Percentiles rank a stretch among this genome's conserved stretches.
phyloP scores from a whole-genome alignment of 1,140 invertebrate genomes.

The Drosophila arizonae region DNA sequence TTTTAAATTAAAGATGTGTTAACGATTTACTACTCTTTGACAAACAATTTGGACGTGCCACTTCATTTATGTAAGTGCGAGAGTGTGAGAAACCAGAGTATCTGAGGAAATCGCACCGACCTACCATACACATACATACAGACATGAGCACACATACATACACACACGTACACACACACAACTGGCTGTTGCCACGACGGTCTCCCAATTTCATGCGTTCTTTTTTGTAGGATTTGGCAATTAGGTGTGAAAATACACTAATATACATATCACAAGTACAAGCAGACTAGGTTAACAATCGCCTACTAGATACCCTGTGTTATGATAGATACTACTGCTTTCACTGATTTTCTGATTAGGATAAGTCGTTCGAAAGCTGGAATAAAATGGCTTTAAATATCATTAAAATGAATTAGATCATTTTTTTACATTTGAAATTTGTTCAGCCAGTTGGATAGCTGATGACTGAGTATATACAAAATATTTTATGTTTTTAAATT shows the following conservation, averaged over 20 bases:
- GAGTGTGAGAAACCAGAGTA: constrained; percentile 21
- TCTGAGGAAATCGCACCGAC: not conserved
- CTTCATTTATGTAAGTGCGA: constrained; percentile 32
- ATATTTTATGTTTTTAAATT: no score
- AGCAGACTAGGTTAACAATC: not conserved
- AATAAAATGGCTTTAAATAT: no score
- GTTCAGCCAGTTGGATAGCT: no score
- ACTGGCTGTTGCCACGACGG: constrained; percentile 23
- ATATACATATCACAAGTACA: not conserved
- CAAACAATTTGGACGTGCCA: constrained; percentile 22
- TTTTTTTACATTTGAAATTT: no score
- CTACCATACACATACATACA: constrained; percentile 3
- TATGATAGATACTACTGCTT: no score
- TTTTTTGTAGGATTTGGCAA: constrained; percentile 35
- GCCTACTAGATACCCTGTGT: not conserved
- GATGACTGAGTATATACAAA: no score
- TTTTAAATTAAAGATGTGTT: constrained; percentile 45
- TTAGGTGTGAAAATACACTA: constrained; percentile 35
- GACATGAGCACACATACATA: constrained; percentile 1
- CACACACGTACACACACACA: not conserved
- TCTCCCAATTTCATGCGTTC: constrained; percentile 30
- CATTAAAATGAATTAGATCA: no score
- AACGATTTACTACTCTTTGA: constrained; percentile 44
- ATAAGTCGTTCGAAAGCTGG: no score
- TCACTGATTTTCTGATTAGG: no score